Base-by-base conservation (phyloP, 2,113 vertebrate species). In the Rafetus swinhoei region DNA sequence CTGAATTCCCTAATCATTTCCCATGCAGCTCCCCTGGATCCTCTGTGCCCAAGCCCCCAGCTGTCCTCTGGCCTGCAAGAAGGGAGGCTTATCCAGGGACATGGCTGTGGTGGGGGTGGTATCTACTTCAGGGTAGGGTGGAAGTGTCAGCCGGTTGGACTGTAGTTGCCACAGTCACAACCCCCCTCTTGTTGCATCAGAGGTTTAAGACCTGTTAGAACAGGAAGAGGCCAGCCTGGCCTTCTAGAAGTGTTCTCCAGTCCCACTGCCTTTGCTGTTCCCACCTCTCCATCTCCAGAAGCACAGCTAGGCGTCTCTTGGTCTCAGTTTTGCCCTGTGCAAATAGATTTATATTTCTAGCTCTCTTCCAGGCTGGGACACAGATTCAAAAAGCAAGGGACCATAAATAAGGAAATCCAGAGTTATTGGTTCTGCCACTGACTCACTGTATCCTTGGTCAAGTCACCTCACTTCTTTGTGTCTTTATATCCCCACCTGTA, bases 241-340 rank as follows among this genome's bases (percentile, higher is more conserved):
- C 19, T 18, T 29, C 3, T 4, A 3, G 25, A 69, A 86, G 53
- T 2, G 0, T 0, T 0, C 5, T 83, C 32, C 62, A 54, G 6
- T 50, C 39, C 74, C 39, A 69, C 32, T 62, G 53, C 56, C 87
- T 86, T 86, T 55, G 7, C 84, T 60, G 54, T 62, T 69, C 53
- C 27, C 52, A 53, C 16, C 52, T 32, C 53, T 54, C 8, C 19
- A 0, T 29, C 29, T 82, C 0, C 0, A 82, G 74, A 59, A 72
- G 62, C 79, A 56, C 32, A 1, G 60, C 55, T 13, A 19, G 12
- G 81, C 21, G 10, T 53, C 52, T 53, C 74, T 45, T 45, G 39
- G 39, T 39, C 72, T 45, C 0, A 0, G 16, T 25, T 81, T 18
- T 16, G 88, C 85, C 60, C 74, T 77, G 65, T 90, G 79, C 85